A percentile compares a stretch with the other conserved stretches of the same genome.
Conservation (phyloP, 2,888 invertebrate genomes). For the Arctia plantaginis region DNA sequence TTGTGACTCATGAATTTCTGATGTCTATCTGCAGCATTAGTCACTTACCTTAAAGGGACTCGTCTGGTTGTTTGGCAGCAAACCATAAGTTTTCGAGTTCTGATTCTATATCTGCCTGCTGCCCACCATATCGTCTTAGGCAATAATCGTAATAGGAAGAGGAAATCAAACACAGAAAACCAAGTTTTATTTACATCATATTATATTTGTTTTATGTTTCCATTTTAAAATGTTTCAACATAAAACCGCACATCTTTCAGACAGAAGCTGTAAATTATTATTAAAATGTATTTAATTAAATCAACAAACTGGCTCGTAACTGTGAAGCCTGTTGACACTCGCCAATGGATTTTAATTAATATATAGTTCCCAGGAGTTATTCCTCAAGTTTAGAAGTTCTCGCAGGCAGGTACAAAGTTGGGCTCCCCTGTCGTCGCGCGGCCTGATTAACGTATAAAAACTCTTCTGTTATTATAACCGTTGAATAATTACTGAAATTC, state of each 20-base stretch:
- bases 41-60: too few relatives aligned
- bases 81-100: too few relatives aligned
- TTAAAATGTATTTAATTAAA: constrained; percentile 42
- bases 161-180: too few relatives aligned
- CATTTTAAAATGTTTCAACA: too few relatives aligned
- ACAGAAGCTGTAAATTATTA: background rate
- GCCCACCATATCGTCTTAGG: too few relatives aligned
- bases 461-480: constrained; percentile 47
- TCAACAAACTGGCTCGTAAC: constrained; percentile 17
- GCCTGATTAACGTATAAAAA: constrained; percentile 46
- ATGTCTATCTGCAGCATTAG: too few relatives aligned
- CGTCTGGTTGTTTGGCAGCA: too few relatives aligned
- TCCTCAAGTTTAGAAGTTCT: constrained; percentile 61
- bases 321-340: constrained; percentile 32
- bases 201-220: background rate
- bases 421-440: constrained; percentile 39
- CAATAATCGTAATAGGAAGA: too few relatives aligned
- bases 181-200: background rate
- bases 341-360: constrained; percentile 69
- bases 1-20: too few relatives aligned
- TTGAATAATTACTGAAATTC: constrained; percentile 47
- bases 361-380: constrained; percentile 67
- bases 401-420: constrained; percentile 48
- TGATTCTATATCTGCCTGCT: too few relatives aligned
- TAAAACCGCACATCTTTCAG: background rate